Evolutionary conservation across 1,140 invertebrate genomes (phyloP), one percentile per base, ranked within the genome.

Genomic region (Acyrthosiphon pisum): DNA sequence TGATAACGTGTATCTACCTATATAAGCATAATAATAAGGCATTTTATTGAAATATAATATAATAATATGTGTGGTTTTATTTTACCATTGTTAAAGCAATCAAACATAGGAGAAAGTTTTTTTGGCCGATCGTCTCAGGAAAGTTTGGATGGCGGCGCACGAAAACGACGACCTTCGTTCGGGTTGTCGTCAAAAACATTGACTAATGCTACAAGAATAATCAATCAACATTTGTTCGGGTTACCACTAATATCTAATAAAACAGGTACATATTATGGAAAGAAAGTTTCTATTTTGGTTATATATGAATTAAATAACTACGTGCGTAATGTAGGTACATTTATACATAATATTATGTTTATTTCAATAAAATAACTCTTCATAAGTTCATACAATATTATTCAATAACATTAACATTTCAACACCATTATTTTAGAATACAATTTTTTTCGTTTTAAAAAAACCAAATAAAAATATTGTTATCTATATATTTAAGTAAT

Each of bases 181-280:
- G 96, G 96, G 94, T 96, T 96, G 94, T 96, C 97, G 87, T 96
- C 96, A 60, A 96, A 96, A 95, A 96, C 97, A 94, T 95, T 97
- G 93, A 97, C 96, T 94, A 95, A 95, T 44, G 97, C 97, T 93
- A 97, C 97, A 87, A 96, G 97, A 94, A 96, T 97, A 93, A 97
- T 97, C 94, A 97, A 97, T 95, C 97, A 97, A 94, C 97, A 97
- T 95, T 95, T 97, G 94, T 97, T 97, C 94, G 96, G 97, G 91
- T 95, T 96, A 37, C 93, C 76, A 6, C n/a, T 91, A 35, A 86
- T 93, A 88, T 93, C 93, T 6, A 93, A 84, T 53, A 93, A 93
- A 93, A 83, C 94, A 48, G 90, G 91, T 94, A 94, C 30, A 30
- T 46, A 81, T 35, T 84, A 44, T 26, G 23, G 37, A 44, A 44